A percentile compares a stretch with the other conserved stretches of the same genome.
Evolutionary conservation across 2,113 vertebrate species (phyloP).

Genomic region (Zingel zingel): DNA sequence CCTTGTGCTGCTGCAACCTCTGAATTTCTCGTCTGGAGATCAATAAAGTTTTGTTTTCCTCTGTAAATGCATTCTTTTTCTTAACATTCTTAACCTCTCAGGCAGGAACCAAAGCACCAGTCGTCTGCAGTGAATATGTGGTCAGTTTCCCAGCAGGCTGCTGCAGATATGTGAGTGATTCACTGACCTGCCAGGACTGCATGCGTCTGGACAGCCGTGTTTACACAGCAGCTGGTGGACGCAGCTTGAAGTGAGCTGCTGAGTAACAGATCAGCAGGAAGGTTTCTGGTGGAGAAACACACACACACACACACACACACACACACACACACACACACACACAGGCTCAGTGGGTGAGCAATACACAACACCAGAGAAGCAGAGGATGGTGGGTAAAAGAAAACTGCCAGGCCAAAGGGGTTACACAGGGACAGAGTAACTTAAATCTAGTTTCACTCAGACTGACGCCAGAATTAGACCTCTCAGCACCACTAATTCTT

Average conservation of each 20-base stretch:
- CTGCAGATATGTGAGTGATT: neutral
- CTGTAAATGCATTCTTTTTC: neutral
- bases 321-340: constrained; percentile 27
- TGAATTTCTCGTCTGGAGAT: neutral
- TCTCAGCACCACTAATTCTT: neutral
- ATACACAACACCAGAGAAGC: constrained; percentile 54
- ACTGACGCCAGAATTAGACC: too few relatives aligned
- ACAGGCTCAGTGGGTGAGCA: constrained; percentile 52
- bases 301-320: constrained; percentile 20
- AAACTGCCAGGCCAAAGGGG: constrained; percentile 31
- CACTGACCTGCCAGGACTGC: constrained; percentile 21
- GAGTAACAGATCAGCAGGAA: constrained; percentile 38
- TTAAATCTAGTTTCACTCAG: constrained; percentile 12
- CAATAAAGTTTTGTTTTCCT: neutral
- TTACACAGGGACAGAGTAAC: constrained; percentile 27
- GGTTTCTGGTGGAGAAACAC: neutral
- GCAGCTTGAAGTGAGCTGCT: constrained; percentile 50
- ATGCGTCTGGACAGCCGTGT: constrained; percentile 27
- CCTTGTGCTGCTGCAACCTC: neutral
- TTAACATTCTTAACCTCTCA: constrained; percentile 40
- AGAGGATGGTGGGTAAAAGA: constrained; percentile 20
- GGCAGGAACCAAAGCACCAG: neutral
- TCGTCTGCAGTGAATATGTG: constrained; percentile 46
- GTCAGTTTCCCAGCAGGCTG: constrained; percentile 2
- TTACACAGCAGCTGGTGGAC: constrained; percentile 44